Evolutionary conservation across 2,113 vertebrate species (phyloP), one percentile per base, ranked within the genome.

Genomic region (Monopterus albus): DNA sequence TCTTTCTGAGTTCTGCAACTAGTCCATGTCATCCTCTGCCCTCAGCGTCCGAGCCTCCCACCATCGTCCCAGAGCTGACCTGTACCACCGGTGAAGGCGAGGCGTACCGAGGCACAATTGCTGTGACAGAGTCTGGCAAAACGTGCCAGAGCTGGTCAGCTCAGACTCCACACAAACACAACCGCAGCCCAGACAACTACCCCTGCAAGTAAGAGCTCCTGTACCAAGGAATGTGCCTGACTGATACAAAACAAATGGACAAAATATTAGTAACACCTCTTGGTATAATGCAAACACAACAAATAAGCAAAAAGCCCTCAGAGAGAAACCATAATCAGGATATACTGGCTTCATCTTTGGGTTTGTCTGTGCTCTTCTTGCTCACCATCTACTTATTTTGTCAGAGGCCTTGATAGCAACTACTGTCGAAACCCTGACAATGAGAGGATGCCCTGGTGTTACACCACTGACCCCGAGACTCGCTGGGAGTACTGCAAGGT

Each of bases 381-480:
- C 3, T 45, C 35, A 1, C 10, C 20, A 0, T 52, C 7, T 42
- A 0, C 13, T 38, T 55, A 12, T 50, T 25, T 43, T 79, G 25
- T 35, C 87, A 99, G 97, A 85, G 78, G 73, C 69, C 83, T 99
- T 7, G 94, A 95, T 0, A 84, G 79, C 47, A 98, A 98, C 90
- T 95, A 96, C 77, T 99, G 98, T 42, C 95, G 97, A 70, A 99
- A 99, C 75, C 97, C 97, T 0, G 95, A 98, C 64, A 94, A 94
- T n/a, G 95, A 98, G 76, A 83, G 82, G 9, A 88, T 25, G 78
- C 96, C 97, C 0, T 99, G 98, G 98, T 99, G 98, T 82, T 99
- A 97, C 64, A 99, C 98, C 4, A 94, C 94, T 0, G 89, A 96
- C 73, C 20, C 73, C 0, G 29, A 79, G 0, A 87, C 81, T n/a